Percentiles rank a stretch among this genome's conserved stretches.
Conservation (phyloP, 2,888 invertebrate species). For the Andrena bicolor region DNA sequence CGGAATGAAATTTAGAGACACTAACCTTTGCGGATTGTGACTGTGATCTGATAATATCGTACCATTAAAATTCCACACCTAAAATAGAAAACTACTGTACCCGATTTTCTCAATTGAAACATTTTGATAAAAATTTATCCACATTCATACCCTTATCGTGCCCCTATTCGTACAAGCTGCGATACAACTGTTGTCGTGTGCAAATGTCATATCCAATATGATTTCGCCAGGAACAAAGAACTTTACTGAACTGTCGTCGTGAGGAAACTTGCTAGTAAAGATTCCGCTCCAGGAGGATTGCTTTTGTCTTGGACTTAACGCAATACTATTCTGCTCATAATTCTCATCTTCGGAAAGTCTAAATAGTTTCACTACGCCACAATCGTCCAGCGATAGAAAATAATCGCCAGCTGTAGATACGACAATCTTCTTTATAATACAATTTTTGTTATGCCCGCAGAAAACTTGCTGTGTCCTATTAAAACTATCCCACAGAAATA, state of each 20-base stretch:
- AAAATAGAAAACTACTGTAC: constrained; percentile 38
- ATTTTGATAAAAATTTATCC: constrained; percentile 1
- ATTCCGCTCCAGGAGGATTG: constrained; percentile 77
- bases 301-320: constrained; percentile 79
- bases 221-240: constrained; percentile 71
- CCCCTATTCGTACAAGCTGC: constrained; percentile 79
- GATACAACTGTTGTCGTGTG: constrained; percentile 70
- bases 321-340: constrained; percentile 48
- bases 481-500: constrained; percentile 87
- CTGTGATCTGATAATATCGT: constrained; percentile 43
- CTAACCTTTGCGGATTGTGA: constrained; percentile 55
- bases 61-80: constrained; percentile 79
- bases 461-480: constrained; percentile 86
- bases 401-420: constrained; percentile 86
- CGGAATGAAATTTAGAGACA: constrained; percentile 10
- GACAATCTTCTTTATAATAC: constrained; percentile 83
- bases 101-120: constrained; percentile 3
- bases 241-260: constrained; percentile 75
- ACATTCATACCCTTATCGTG: constrained; percentile 72
- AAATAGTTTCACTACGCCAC: constrained; percentile 87
- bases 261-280: constrained; percentile 65
- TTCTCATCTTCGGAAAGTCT: constrained; percentile 66
- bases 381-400: constrained; percentile 87
- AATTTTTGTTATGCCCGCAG: constrained; percentile 69
- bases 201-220: constrained; percentile 78